Conservation (phyloP, 1,140 invertebrate species). For the Aphelinus atriplicis region DNA sequence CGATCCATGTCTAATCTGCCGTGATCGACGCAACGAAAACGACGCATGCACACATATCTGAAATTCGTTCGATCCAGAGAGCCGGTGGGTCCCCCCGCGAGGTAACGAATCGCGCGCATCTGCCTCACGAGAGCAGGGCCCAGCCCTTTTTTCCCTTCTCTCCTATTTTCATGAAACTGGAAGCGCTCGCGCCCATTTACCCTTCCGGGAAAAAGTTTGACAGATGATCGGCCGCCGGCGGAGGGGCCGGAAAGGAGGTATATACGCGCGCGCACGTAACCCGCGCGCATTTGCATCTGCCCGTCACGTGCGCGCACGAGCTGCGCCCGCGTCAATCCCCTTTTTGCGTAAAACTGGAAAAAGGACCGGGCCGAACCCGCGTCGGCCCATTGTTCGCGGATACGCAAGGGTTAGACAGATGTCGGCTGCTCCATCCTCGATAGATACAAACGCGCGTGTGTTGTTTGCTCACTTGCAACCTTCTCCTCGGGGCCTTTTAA, state of each 20-base stretch:
- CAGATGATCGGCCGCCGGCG: constrained; percentile 21
- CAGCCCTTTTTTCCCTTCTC: not conserved
- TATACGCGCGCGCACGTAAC: constrained; percentile 1
- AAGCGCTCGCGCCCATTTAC: not conserved
- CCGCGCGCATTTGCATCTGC: constrained; percentile 19
- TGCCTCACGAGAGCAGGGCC: not conserved
- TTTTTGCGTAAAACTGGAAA: constrained; percentile 32
- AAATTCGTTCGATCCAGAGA: too few species aligned
- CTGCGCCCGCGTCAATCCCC: not conserved
- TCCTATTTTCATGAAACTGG: constrained; percentile 9
- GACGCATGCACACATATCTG: too few species aligned
- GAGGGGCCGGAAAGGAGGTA: constrained; percentile 3
- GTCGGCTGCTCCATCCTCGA: not conserved
- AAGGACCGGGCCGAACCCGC: not conserved
- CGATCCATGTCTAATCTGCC: too few species aligned
- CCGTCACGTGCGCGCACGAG: not conserved
- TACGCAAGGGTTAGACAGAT: not conserved
- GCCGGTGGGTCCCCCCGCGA: too few species aligned
- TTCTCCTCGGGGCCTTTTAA: too few species aligned
- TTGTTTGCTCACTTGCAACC: too few species aligned
- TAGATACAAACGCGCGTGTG: too few species aligned
- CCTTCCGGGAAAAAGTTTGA: constrained; percentile 31
- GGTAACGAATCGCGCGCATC: constrained; percentile 13
- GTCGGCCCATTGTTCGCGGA: not conserved
- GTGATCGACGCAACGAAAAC: too few species aligned